Evolutionary conservation across 2,888 invertebrate genomes (phyloP).

Genomic region (Bruchidius siliquastri): DNA sequence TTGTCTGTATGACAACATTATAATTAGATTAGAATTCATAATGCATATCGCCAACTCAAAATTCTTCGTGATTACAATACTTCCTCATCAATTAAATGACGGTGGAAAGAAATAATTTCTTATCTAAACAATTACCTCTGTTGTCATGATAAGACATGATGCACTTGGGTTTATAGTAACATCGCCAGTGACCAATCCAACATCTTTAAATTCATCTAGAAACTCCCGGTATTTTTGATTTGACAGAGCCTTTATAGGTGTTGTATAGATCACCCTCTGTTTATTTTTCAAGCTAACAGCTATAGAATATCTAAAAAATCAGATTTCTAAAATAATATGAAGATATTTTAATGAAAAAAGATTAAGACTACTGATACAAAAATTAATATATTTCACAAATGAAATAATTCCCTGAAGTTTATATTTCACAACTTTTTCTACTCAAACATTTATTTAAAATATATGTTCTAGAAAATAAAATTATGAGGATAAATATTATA

Average conservation of each 20-base stretch:
- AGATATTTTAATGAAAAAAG: background rate
- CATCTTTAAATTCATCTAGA: conserved; percentile 94
- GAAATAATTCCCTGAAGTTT: no score
- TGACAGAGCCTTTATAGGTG: conserved; percentile 97
- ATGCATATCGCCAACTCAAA: no score
- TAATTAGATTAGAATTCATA: no score
- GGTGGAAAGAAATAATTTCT: no score
- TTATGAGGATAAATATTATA: no score
- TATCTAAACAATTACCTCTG: conserved; percentile 63
- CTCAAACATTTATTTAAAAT: no score
- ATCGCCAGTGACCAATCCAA: conserved; percentile 97
- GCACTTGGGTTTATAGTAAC: conserved; percentile 98
- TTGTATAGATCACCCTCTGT: conserved; percentile 98
- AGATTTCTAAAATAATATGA: conserved; percentile 1
- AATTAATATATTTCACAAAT: no score
- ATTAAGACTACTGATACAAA: background rate
- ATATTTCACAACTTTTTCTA: no score
- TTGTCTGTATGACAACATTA: no score
- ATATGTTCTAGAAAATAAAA: no score
- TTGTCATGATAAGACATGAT: conserved; percentile 98
- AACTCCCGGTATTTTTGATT: conserved; percentile 99
- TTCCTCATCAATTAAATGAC: no score
- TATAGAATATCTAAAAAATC: conserved; percentile 74
- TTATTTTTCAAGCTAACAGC: conserved; percentile 90
- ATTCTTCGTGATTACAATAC: no score